Conservation (phyloP, 2,888 invertebrate genomes). For the Ganaspis brasiliensis region DNA sequence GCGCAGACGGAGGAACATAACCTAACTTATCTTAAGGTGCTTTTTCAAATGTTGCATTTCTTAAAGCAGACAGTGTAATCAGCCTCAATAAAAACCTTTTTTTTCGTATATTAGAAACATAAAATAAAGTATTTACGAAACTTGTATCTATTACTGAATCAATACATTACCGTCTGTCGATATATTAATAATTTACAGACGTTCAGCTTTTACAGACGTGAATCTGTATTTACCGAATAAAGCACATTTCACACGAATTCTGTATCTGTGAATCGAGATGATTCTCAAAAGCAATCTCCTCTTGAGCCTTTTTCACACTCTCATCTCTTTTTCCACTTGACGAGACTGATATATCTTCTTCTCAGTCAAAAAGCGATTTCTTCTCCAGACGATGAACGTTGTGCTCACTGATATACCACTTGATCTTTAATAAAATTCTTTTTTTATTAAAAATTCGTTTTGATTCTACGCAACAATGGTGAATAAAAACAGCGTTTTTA, state of each 20-base stretch:
- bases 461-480: not conserved
- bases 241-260: not conserved
- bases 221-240: not conserved
- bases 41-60: too few species aligned
- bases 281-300: constrained; percentile 1
- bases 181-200: too few species aligned
- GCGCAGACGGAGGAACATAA: too few species aligned
- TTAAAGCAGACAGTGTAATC: too few species aligned
- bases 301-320: constrained; percentile 17
- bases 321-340: constrained; percentile 21
- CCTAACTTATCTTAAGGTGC: too few species aligned
- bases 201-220: not conserved
- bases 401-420: constrained; percentile 15
- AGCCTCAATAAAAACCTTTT: too few species aligned
- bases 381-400: constrained; percentile 7
- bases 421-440: not conserved
- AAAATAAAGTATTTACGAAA: too few species aligned
- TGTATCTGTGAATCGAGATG: constrained; percentile 6
- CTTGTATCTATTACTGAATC: too few species aligned
- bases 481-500: too few species aligned
- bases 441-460: not conserved
- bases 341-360: not conserved
- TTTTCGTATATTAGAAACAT: too few species aligned
- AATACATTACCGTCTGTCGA: too few species aligned
- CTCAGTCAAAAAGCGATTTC: constrained; percentile 5